These are phyloP conservation scores for Paracentrotus lividus DNA, from an alignment of 53 echinoderm and acorn worm species.

Conservation along the genomic window DNA sequence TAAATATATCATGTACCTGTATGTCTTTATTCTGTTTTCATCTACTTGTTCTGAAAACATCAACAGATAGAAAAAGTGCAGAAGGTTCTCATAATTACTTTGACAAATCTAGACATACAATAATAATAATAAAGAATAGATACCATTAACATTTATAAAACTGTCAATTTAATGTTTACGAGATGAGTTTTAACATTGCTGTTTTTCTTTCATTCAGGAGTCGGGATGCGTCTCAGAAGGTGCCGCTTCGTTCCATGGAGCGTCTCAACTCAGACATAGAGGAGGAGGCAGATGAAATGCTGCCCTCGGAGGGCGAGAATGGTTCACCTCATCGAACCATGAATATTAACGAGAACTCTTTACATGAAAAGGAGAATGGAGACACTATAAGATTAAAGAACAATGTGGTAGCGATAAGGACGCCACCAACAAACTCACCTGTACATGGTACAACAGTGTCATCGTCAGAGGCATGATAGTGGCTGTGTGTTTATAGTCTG, in stretches of 20 bases:
- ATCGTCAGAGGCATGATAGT: conserved; percentile 44
- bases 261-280: conserved; percentile 32
- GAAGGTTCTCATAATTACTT: no score
- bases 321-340: background rate
- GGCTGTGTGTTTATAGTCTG: conserved; percentile 19
- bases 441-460: conserved; percentile 42
- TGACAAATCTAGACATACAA: no score
- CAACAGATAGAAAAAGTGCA: no score
- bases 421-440: conserved; percentile 2
- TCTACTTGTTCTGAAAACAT: no score
- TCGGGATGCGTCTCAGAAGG: conserved; percentile 54
- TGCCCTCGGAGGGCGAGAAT: background rate
- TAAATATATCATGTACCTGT: no score
- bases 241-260: conserved; percentile 34
- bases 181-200: background rate
- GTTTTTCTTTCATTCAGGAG: background rate
- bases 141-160: no score
- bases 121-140: no score
- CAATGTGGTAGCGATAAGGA: background rate
- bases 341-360: conserved; percentile 6
- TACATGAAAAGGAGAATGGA: conserved; percentile 50
- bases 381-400: no score
- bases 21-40: no score
- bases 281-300: conserved; percentile 13
- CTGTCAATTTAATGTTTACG: no score